A percentile compares a stretch with the other conserved stretches of the same genome.
Evolutionary conservation across 2,797 vertebrate genomes (phyloP).

Genomic region (Crenichthys baileyi): DNA sequence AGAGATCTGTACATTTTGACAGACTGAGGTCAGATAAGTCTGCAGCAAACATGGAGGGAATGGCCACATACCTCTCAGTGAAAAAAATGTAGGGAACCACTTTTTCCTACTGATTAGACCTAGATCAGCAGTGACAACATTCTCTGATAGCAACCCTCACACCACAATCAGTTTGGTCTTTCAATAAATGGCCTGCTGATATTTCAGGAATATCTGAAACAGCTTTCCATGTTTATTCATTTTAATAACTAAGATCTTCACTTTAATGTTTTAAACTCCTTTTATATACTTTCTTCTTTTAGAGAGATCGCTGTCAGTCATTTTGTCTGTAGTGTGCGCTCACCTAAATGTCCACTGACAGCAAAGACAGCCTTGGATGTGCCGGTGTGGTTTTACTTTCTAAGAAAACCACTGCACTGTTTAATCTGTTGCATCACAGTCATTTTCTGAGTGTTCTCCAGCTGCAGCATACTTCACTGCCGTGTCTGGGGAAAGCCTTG

Average conservation of each 20-base stretch:
- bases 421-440: constrained; percentile 21
- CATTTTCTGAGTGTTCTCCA: constrained; percentile 10
- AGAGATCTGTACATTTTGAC: neutral
- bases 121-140: no score
- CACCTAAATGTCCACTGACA: neutral
- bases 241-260: neutral
- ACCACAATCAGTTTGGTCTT: neutral
- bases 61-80: neutral
- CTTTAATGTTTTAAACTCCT: neutral
- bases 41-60: neutral
- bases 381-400: constrained; percentile 39
- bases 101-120: neutral
- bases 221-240: neutral
- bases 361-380: constrained; percentile 10
- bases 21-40: neutral
- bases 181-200: neutral
- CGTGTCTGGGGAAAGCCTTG: constrained; percentile 18
- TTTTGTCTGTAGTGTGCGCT: neutral
- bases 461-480: neutral
- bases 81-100: neutral
- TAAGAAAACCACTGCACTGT: constrained; percentile 19
- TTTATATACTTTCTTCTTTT: neutral
- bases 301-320: neutral
- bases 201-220: neutral
- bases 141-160: neutral